Percentiles rank a stretch among this genome's conserved stretches.
Conservation (phyloP, 2,797 vertebrate genomes). For the Sebastes kiyomatsui region DNA sequence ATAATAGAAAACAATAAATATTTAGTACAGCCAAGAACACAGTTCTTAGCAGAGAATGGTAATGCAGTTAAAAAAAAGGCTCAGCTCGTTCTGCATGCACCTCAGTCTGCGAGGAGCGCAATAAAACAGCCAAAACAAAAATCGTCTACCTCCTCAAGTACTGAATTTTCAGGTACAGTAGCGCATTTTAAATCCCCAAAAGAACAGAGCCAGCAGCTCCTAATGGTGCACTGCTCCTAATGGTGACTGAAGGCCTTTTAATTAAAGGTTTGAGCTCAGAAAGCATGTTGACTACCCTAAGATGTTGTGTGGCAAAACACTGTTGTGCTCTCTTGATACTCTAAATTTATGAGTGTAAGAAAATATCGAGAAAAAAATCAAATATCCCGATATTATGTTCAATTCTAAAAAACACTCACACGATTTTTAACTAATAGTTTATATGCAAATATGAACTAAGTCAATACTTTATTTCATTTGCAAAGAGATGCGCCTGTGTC, state of each 20-base stretch:
- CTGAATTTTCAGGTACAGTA: neutral
- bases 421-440: too few relatives aligned
- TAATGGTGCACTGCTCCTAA: neutral
- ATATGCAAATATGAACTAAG: too few relatives aligned
- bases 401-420: too few relatives aligned
- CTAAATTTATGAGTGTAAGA: neutral
- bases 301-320: neutral
- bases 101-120: neutral
- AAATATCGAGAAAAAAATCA: too few relatives aligned
- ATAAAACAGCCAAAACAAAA: slow-evolving; percentile 26
- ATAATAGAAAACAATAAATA: slow-evolving; percentile 9
- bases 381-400: neutral
- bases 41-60: slow-evolving; percentile 4
- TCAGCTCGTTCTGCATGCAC: slow-evolving; percentile 12
- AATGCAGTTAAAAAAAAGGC: slow-evolving; percentile 20
- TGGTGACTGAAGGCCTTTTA: neutral
- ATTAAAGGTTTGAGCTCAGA: neutral
- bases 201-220: neutral
- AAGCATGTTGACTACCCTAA: neutral
- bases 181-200: neutral
- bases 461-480: too few relatives aligned
- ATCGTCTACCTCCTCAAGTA: neutral
- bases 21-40: slow-evolving; percentile 4
- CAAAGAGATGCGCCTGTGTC: too few relatives aligned
- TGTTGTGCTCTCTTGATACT: neutral